Base-by-base conservation (phyloP, 2,113 vertebrate species). In the Limanda limanda region DNA sequence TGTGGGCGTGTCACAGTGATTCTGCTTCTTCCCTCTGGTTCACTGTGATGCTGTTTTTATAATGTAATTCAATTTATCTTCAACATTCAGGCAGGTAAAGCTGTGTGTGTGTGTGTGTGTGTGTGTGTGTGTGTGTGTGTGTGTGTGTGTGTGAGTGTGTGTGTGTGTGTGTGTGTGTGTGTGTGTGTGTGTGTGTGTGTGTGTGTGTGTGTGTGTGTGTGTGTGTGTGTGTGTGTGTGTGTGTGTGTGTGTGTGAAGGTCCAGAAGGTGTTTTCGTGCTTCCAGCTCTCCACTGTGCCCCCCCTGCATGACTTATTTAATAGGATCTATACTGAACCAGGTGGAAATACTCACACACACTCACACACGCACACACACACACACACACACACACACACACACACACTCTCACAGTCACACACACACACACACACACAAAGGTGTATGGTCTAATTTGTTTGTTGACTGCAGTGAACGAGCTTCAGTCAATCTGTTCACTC, bases 401-500 rank as follows among this genome's bases (percentile, higher is more conserved):
- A 48, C 47, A 48, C 51, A 23, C 40, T 71, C 51, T 40, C 42
- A n/a, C n/a, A n/a, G n/a, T n/a, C n/a, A n/a, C n/a, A n/a, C n/a
- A n/a, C n/a, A n/a, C n/a, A n/a, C n/a, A n/a, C n/a, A n/a, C 25
- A 66, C 67, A 68, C 52, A 74, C 23, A 18, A 27, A 71, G 24
- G 14, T 47, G n/a, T 5, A 4, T 18, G 2, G 64, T 84, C 65
- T 76, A 63, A 77, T 56, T 67, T 80, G 68, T 64, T 72, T 76
- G 67, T 54, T 76, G 78, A 73, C 78, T 37, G 59, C 78, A 79
- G 24, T 60, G 82, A 76, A 59, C 12, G n/a, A n/a, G 76, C 63
- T 57, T 55, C 35, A 10, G 51, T 87, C 82, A 82, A 87, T 79
- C 85, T 52, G 60, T 68, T 52, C 17, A 6, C 68, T 76, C 68